Evolutionary conservation across 2,113 vertebrate genomes (phyloP).

Genomic region (Galeopterus variegatus): DNA sequence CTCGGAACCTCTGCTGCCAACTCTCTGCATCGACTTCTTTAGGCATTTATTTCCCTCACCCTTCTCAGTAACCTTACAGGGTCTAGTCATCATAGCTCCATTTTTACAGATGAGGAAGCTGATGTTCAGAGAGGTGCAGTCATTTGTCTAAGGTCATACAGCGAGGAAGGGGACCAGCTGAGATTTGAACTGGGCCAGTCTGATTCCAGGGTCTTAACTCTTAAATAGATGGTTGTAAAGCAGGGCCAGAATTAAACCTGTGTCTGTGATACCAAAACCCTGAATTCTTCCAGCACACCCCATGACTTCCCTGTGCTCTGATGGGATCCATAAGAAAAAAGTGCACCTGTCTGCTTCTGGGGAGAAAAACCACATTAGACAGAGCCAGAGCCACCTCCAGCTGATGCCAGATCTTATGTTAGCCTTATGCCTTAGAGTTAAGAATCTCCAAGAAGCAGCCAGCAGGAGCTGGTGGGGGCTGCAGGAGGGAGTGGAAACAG

Average conservation of each 20-base stretch:
- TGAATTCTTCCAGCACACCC: fast-evolving
- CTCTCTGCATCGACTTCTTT: fast-evolving
- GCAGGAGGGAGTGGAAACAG: not conserved
- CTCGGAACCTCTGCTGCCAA: not conserved
- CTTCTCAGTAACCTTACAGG: fast-evolving
- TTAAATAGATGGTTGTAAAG: not conserved
- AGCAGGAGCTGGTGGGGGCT: not conserved
- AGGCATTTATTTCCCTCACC: not conserved
- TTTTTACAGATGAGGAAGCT: not conserved
- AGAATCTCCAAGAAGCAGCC: not conserved
- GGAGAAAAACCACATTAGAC: fast-evolving
- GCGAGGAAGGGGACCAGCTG: not conserved
- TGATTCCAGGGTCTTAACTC: not conserved
- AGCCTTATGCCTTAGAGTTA: not conserved
- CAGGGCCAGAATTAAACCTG: not conserved
- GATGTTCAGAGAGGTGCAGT: not conserved
- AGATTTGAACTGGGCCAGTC: not conserved
- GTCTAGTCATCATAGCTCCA: not conserved
- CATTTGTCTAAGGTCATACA: not conserved
- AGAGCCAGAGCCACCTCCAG: fast-evolving
- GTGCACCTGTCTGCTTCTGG: fast-evolving
- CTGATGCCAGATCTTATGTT: not conserved
- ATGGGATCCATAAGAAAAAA: not conserved
- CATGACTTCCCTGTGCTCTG: not conserved
- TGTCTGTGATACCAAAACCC: not conserved